Evolutionary conservation across 2,888 invertebrate species (phyloP).

Genomic region (Drosophila gaucha): DNA sequence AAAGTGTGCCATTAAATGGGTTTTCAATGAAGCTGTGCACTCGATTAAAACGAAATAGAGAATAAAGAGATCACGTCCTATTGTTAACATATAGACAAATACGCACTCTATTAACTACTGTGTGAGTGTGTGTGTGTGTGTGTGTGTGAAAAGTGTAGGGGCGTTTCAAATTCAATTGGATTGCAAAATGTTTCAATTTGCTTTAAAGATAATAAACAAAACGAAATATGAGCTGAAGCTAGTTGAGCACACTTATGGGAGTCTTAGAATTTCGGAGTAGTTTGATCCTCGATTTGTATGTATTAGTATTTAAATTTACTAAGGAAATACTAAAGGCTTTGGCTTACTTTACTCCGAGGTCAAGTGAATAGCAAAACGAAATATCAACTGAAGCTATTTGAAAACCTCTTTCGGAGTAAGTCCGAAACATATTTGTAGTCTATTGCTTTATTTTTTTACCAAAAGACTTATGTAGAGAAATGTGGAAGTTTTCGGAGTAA

Average conservation of each 20-base stretch:
- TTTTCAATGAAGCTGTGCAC: slow-evolving; percentile 40
- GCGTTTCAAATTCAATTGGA: slow-evolving; percentile 35
- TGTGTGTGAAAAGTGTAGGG: slow-evolving; percentile 33
- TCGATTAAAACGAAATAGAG: not conserved
- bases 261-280: not conserved
- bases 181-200: slow-evolving; percentile 22
- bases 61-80: slow-evolving; percentile 37
- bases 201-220: not conserved
- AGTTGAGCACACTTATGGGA: too few species aligned
- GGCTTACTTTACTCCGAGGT: too few species aligned
- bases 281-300: too few species aligned
- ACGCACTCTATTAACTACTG: slow-evolving; percentile 44
- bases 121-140: slow-evolving; percentile 2
- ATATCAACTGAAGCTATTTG: too few species aligned
- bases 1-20: slow-evolving; percentile 62
- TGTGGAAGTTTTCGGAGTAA: too few species aligned
- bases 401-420: too few species aligned
- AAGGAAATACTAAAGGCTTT: too few species aligned
- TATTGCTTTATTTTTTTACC: too few species aligned
- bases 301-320: too few species aligned
- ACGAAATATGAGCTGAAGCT: not conserved
- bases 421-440: too few species aligned
- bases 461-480: too few species aligned
- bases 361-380: too few species aligned
- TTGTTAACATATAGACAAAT: slow-evolving; percentile 8